phyloP scores from a whole-genome alignment of 2,113 vertebrate species.

The Tachysurus fulvidraco region DNA sequence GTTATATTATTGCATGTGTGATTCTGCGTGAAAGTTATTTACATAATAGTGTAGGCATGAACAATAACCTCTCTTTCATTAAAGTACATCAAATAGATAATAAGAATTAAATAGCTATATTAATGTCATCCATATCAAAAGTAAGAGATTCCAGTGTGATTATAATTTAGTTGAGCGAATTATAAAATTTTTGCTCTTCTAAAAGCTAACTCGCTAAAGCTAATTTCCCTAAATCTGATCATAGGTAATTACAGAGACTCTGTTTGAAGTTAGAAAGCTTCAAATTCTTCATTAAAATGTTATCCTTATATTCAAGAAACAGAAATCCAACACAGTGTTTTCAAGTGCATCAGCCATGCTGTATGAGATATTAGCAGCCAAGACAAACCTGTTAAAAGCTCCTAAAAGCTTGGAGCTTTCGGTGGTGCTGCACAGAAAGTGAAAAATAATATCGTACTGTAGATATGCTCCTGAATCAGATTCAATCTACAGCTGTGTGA shows the following conservation, averaged over 20 bases:
- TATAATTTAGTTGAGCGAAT: background rate
- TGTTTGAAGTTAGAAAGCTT: background rate
- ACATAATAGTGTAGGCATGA: slow-evolving; percentile 35
- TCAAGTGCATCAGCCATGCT: background rate
- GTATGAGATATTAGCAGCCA: background rate
- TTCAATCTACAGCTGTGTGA: background rate
- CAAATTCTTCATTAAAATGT: slow-evolving; percentile 3
- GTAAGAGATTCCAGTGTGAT: background rate
- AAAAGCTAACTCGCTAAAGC: background rate
- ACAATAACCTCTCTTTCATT: background rate
- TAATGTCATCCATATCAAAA: background rate
- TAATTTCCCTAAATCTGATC: slow-evolving; percentile 13
- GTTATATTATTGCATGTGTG: slow-evolving; percentile 49
- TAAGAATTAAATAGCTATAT: background rate
- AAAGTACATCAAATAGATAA: background rate
- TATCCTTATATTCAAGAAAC: background rate
- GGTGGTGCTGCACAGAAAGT: slow-evolving; percentile 5
- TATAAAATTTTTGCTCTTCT: background rate
- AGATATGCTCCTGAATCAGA: background rate
- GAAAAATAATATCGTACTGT: background rate
- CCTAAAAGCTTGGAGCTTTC: background rate
- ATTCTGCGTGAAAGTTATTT: slow-evolving; percentile 43
- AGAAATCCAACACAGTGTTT: background rate
- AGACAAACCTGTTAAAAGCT: background rate
- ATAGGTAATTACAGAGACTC: background rate